phyloP scores from a whole-genome alignment of 2,797 vertebrate genomes.

The Paguma larvata region DNA sequence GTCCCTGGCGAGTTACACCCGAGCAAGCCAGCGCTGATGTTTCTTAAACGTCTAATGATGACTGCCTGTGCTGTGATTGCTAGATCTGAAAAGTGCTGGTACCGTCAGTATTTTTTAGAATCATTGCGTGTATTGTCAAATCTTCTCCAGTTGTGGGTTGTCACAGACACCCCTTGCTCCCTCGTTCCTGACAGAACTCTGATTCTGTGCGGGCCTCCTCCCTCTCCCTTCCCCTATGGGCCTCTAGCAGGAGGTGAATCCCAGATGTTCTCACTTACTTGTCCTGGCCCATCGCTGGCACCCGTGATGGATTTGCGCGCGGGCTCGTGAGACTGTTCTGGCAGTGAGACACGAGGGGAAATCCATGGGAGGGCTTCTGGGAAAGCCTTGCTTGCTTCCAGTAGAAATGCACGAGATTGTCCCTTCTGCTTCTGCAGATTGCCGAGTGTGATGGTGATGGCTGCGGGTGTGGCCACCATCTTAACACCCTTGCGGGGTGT shows the following conservation, averaged over 20 bases:
- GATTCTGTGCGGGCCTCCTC: background rate
- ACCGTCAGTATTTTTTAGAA: conserved; percentile 3
- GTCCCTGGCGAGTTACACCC: background rate
- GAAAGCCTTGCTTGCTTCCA: background rate
- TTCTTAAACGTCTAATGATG: conserved; percentile 11
- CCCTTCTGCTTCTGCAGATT: background rate
- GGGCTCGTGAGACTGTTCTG: background rate
- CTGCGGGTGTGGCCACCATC: background rate
- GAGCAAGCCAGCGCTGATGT: background rate
- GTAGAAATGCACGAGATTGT: background rate
- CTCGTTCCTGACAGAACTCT: background rate
- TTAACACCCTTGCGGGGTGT: background rate
- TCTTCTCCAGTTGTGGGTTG: background rate
- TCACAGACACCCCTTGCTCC: background rate
- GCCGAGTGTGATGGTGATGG: background rate
- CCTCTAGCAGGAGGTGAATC: background rate
- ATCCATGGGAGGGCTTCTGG: background rate
- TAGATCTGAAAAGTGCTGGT: conserved; percentile 26
- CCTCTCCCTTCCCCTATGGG: background rate
- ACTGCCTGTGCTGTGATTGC: conserved; percentile 33
- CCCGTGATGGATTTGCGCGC: background rate
- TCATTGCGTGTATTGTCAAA: conserved; percentile 9
- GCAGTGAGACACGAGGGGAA: background rate
- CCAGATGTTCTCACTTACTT: background rate
- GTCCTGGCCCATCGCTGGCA: background rate